Base-by-base conservation (phyloP, 2,888 invertebrate genomes). In the Zele albiditarsus region DNA sequence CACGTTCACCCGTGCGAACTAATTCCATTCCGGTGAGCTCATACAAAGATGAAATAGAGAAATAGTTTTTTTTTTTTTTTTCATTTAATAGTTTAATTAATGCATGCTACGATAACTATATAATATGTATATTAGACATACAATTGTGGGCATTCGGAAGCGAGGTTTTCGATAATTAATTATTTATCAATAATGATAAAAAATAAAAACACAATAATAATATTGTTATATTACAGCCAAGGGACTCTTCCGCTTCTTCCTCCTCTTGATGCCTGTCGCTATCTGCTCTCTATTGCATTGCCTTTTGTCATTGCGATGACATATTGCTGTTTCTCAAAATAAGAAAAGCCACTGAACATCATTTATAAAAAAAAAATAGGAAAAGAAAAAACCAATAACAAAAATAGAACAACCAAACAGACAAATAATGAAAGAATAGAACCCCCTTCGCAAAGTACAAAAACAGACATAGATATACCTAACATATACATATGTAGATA, bases 181-280 rank as follows among this genome's bases (percentile, higher is more conserved):
- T 60, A 60, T 25, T 58, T 12, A 12, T n/a, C 20, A 38, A 12
- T 33, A 75, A 74, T 33, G 12, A 63, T n/a, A 73, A 74, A 66
- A 77, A 67, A 70, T 72, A 57, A 60, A 77, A 73, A 69, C 25
- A 70, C 63, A 69, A 67, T 84, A 84, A 82, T 80, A 78, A 80
- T 83, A 82, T 81, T 82, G 78, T 70, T 81, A 73, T 75, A 79
- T 86, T 86, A 58, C 88, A 89, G 88, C 88, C 79, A 83, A 85
- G 85, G 86, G 86, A 88, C 80, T 84, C 85, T 82, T 86, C 87
- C 80, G 84, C 87, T 84, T 85, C 87, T 83, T 85, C 88, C 77
- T 86, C 85, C 80, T 87, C 87, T 84, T 88, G 89, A 88, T 87
- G 88, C 83, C 86, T 88, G 85, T 88, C 85, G 82, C 84, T 88